Conservation (phyloP, 2,113 vertebrate species). For the Trichechus manatus region DNA sequence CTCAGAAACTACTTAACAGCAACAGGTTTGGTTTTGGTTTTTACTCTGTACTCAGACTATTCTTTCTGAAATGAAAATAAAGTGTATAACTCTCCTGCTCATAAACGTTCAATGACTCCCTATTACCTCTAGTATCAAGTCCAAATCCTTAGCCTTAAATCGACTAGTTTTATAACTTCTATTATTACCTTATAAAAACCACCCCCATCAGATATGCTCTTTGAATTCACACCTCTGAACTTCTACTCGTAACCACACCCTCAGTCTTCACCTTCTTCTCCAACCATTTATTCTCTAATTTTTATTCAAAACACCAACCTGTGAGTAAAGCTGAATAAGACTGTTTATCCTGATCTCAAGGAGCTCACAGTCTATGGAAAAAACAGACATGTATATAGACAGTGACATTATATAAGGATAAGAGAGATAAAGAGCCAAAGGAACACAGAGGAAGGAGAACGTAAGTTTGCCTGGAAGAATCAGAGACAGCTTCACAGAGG, state of each 20-base stretch:
- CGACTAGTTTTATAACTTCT: not conserved
- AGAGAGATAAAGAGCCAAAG: not conserved
- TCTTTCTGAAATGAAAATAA: constrained; percentile 27
- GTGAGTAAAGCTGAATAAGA: not conserved
- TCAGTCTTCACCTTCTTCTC: not conserved
- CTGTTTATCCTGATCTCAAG: not conserved
- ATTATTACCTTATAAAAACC: not conserved
- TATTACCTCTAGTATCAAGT: not conserved
- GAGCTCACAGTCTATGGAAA: not conserved
- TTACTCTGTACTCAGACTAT: not conserved
- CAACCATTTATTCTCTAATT: not conserved
- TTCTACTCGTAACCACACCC: not conserved
- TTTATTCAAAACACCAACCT: not conserved
- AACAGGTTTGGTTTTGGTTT: no score
- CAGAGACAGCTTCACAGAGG: not conserved
- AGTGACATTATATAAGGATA: not conserved
- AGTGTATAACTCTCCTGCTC: not conserved
- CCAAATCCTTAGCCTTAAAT: constrained; percentile 3
- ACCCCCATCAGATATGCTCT: not conserved
- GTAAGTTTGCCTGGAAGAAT: not conserved
- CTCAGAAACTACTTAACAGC: no score
- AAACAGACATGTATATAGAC: not conserved
- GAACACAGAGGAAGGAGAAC: not conserved
- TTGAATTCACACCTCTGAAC: not conserved
- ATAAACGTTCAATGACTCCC: not conserved